phyloP scores from a whole-genome alignment of 2,797 vertebrate genomes.

The Sparidentex hasta region DNA sequence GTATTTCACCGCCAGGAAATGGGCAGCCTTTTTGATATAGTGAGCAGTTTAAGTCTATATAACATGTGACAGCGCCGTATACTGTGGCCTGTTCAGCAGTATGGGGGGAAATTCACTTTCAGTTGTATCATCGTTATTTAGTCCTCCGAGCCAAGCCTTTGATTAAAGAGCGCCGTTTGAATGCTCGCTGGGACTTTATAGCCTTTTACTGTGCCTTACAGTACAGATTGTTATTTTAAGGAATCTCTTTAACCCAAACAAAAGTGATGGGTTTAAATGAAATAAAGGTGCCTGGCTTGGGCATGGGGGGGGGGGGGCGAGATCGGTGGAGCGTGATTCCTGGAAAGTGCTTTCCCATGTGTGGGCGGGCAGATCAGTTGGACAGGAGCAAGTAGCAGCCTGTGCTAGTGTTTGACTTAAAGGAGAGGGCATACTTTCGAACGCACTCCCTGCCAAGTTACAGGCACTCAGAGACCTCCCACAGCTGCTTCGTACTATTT shows the following conservation, averaged over 20 bases:
- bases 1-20: conserved; percentile 49
- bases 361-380: conserved; percentile 74
- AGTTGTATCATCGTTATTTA: conserved; percentile 57
- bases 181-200: conserved; percentile 60
- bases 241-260: conserved; percentile 73
- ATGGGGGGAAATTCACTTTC: conserved; percentile 54
- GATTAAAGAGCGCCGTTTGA: conserved; percentile 68
- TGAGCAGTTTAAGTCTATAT: conserved; percentile 40
- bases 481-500: conserved; percentile 52
- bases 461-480: conserved; percentile 72
- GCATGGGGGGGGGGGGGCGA: conserved; percentile 53
- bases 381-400: conserved; percentile 79
- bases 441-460: conserved; percentile 70
- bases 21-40: conserved; percentile 45
- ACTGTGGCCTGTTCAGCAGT: conserved; percentile 36
- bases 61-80: conserved; percentile 61
- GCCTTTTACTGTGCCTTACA: conserved; percentile 54
- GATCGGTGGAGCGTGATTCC: conserved; percentile 75
- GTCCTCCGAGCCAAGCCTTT: conserved; percentile 64
- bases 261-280: conserved; percentile 74
- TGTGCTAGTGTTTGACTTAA: conserved; percentile 66
- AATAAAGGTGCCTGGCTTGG: conserved; percentile 68
- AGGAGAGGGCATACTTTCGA: conserved; percentile 68
- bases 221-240: conserved; percentile 68
- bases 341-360: conserved; percentile 80